Conservation (phyloP, 2,113 vertebrate genomes). For the Narcine bancroftii region DNA sequence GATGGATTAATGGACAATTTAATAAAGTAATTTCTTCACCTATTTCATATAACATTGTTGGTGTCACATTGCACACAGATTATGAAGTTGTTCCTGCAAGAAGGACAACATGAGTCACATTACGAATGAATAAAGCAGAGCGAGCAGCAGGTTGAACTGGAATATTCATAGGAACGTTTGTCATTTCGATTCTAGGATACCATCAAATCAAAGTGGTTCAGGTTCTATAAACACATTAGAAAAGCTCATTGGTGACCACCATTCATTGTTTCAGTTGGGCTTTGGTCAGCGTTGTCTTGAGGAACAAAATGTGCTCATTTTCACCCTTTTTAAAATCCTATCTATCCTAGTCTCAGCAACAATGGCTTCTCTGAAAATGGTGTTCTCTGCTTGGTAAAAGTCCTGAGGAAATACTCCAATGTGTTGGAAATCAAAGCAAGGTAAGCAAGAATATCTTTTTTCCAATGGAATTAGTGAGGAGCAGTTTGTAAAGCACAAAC, state of each 20-base stretch:
- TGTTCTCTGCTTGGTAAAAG: constrained; percentile 52
- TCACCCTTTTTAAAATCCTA: neutral
- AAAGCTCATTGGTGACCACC: neutral
- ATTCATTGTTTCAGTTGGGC: neutral
- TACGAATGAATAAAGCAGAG: neutral
- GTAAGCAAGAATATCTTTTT: constrained; percentile 49
- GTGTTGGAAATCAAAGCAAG: constrained; percentile 57
- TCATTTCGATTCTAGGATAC: neutral
- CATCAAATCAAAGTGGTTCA: neutral
- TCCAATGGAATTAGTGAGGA: neutral
- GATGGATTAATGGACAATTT: neutral
- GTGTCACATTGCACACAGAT: neutral
- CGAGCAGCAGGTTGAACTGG: neutral
- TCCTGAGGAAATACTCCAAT: constrained; percentile 47
- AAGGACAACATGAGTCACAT: neutral
- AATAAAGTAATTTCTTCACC: neutral
- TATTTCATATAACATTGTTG: neutral
- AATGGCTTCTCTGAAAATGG: constrained; percentile 57
- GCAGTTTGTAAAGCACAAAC: no score
- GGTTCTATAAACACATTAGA: neutral
- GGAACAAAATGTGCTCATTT: neutral
- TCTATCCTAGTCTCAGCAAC: constrained; percentile 60
- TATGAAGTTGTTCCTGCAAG: neutral
- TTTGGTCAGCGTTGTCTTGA: neutral
- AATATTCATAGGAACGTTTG: neutral